Percentiles rank a stretch among this genome's conserved stretches.
These are phyloP conservation scores for Antennarius maculatus DNA, from an alignment of 2,797 vertebrate species.

Conservation along the genomic window DNA sequence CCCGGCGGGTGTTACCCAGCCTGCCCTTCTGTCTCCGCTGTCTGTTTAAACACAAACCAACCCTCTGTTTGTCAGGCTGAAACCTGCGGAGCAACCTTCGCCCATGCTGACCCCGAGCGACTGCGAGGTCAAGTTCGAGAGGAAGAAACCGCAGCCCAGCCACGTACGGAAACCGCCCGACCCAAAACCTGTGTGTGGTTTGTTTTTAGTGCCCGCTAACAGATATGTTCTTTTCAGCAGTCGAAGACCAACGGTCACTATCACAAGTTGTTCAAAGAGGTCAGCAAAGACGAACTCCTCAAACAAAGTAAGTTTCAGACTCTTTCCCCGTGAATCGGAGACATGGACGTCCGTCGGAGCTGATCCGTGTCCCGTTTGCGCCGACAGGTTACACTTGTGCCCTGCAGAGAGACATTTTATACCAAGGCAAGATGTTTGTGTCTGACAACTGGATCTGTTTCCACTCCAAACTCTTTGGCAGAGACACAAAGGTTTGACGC, in stretches of 20 bases:
- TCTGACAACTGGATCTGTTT: conserved; percentile 99
- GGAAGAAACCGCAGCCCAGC: conserved; percentile 86
- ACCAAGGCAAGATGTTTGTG: conserved; percentile 94
- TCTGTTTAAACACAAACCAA: conserved; percentile 29
- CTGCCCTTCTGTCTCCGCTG: conserved; percentile 4
- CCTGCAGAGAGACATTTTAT: conserved; percentile 95
- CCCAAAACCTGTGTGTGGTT: rapidly evolving
- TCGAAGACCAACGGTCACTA: conserved; percentile 90
- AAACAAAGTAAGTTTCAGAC: conserved; percentile 88
- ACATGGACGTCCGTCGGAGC: background rate
- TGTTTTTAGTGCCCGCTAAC: background rate
- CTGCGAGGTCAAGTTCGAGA: conserved; percentile 84
- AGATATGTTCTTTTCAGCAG: conserved; percentile 73
- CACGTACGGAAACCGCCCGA: conserved; percentile 76
- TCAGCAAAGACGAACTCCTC: conserved; percentile 87
- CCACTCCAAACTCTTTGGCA: conserved; percentile 97
- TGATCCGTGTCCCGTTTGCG: background rate
- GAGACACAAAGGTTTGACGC: conserved; percentile 90
- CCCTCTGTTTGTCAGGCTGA: conserved; percentile 77
- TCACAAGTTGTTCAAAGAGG: conserved; percentile 93
- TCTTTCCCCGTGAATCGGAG: background rate
- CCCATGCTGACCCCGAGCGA: conserved; percentile 75
- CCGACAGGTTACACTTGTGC: conserved; percentile 94
- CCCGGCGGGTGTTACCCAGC: background rate
- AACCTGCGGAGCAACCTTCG: conserved; percentile 81